These are phyloP conservation scores for Chiridota heheva DNA, from an alignment of 35 echinoderm and acorn worm species.

Conservation along the genomic window DNA sequence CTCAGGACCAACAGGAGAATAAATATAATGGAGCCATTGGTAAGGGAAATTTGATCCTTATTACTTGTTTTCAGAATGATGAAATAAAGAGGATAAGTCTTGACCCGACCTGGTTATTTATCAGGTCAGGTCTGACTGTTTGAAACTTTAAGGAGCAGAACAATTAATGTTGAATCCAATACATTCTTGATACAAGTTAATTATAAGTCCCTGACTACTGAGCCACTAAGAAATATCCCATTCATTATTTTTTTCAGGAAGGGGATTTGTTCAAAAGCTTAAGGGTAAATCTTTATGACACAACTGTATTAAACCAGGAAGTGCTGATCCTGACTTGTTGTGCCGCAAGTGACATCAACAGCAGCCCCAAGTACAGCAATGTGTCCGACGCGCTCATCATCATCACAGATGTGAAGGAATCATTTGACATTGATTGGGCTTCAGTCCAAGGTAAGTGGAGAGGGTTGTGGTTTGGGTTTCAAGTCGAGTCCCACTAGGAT, in stretches of 20 bases:
- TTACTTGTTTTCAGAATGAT: too few relatives aligned
- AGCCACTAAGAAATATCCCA: neutral
- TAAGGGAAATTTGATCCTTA: too few relatives aligned
- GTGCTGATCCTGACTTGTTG: conserved; percentile 79
- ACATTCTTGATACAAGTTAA: too few relatives aligned
- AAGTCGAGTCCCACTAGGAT: neutral
- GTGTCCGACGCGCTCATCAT: conserved; percentile 53
- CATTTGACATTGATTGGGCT: too few relatives aligned
- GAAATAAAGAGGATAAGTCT: too few relatives aligned
- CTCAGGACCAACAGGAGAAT: too few relatives aligned
- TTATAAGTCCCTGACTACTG: neutral
- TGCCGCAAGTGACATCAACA: conserved; percentile 60
- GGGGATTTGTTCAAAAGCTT: conserved; percentile 71
- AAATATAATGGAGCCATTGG: too few relatives aligned
- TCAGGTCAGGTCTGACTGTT: too few relatives aligned
- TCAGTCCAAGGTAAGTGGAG: neutral
- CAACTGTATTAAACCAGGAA: conserved; percentile 17
- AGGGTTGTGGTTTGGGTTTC: neutral
- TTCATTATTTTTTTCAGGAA: too few relatives aligned
- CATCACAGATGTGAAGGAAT: conserved; percentile 52
- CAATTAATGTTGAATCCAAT: too few relatives aligned
- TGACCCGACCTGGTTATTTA: too few relatives aligned
- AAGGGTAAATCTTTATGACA: conserved; percentile 10
- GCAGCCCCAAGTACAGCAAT: conserved; percentile 76
- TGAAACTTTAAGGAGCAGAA: too few relatives aligned